Base-by-base conservation (phyloP, 2,888 invertebrate species). In the Epinotia demarniana region DNA sequence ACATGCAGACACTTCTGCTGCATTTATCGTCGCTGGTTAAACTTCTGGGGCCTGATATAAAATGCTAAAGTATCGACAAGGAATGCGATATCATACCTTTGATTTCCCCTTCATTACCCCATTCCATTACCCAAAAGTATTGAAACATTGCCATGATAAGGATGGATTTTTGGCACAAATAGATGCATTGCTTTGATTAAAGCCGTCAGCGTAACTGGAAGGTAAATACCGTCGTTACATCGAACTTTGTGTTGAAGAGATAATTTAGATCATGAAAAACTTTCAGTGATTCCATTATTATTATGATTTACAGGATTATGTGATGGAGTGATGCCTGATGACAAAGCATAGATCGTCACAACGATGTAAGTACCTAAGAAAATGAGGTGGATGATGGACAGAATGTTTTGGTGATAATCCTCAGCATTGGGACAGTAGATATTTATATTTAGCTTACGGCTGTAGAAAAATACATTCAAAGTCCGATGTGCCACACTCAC, bases 141-240 rank as follows among this genome's bases (percentile, higher is more conserved):
- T n/a, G n/a, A n/a, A 19, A 8, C 55, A 13, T 33, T 68, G 19
- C 68, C 43, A 6, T 16, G 68, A 68, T 68, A 68, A 68, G 57
- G 68, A 68, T 68, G 68, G 68, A 9, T 68, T 19, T 58, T 68
- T 68, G 68, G 57, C 43, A 43, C 68, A 68, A 68, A 67, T 67
- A 67, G 5, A 68, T 68, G 19, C 13, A 16, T 58, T 68, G 57
- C 43, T 68, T 68, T n/a, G n/a, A n/a, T n/a, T n/a, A n/a, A n/a
- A n/a, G n/a, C n/a, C n/a, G n/a, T n/a, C n/a, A n/a, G n/a, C 43
- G 43, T 68, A 43, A 58, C 57, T 58, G 57, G 19, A 8, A 9
- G 12, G 13, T 9, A 43, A 18, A 12, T 58, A 16, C 43, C 57
- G 33, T 12, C 6, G 16, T 27, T 19, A 43, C 58, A 39, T 68